Evolutionary conservation across 2,888 invertebrate genomes (phyloP).

Genomic region (Acanthosepion esculentum): DNA sequence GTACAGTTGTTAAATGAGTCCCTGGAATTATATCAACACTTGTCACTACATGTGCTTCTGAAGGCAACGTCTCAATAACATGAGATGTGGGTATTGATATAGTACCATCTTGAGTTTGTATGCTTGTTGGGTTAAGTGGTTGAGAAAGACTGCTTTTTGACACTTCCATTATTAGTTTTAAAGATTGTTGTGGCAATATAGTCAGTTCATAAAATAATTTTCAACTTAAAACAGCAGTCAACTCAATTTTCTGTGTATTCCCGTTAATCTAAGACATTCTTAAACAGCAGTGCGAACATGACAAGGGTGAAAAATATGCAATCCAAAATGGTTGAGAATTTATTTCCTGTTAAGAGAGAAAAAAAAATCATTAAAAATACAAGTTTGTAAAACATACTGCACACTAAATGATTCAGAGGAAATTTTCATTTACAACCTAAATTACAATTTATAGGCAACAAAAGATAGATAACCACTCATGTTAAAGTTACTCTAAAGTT

Average conservation of each 20-base stretch:
- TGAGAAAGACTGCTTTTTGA: constrained; percentile 38
- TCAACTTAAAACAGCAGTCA: neutral
- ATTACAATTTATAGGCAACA: too few species aligned
- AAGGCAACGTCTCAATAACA: constrained; percentile 34
- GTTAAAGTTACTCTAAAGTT: too few species aligned
- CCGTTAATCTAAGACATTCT: neutral
- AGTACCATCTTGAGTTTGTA: constrained; percentile 34
- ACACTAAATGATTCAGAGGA: too few species aligned
- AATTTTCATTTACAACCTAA: too few species aligned
- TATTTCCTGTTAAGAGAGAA: neutral
- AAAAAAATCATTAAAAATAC: neutral
- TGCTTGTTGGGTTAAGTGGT: neutral
- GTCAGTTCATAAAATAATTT: neutral
- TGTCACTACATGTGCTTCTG: constrained; percentile 3
- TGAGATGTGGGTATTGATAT: constrained; percentile 36
- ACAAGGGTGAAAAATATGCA: too few species aligned
- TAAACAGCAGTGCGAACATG: too few species aligned
- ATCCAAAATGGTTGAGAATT: neutral
- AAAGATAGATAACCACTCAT: too few species aligned
- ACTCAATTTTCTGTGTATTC: neutral
- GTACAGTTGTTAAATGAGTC: neutral
- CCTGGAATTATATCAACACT: constrained; percentile 36
- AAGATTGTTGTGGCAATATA: neutral
- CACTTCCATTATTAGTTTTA: constrained; percentile 38
- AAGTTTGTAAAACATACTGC: neutral